Evolutionary conservation across 2,888 invertebrate genomes (phyloP).

Genomic region (Hirtodrosophila duncani): DNA sequence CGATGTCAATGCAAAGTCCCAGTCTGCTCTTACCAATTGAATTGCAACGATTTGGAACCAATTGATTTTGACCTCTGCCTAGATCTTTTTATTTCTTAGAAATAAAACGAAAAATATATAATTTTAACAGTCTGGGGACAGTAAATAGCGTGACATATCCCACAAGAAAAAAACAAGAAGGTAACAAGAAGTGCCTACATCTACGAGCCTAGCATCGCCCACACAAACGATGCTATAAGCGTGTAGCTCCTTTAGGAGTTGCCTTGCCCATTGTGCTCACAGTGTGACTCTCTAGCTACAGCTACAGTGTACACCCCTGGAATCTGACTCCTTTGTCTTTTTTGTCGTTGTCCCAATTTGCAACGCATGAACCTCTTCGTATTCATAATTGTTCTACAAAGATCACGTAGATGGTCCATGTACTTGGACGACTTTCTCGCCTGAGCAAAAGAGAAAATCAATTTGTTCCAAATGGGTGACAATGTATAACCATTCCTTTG

Average conservation of each 20-base stretch:
- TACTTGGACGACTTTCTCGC: constrained; percentile 47
- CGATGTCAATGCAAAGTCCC: constrained; percentile 24
- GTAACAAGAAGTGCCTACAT: constrained; percentile 30
- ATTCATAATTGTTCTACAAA: constrained; percentile 49
- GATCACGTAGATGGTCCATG: constrained; percentile 31
- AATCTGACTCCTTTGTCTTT: not conserved
- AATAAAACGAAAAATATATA: constrained; percentile 51
- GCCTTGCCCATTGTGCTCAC: constrained; percentile 6
- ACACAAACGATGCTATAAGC: constrained; percentile 26
- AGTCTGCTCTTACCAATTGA: constrained; percentile 43
- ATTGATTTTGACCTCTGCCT: constrained; percentile 55
- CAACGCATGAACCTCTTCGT: constrained; percentile 56
- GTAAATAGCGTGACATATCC: constrained; percentile 36
- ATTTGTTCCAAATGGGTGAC: constrained; percentile 67
- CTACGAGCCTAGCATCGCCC: constrained; percentile 19
- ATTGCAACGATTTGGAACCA: constrained; percentile 67
- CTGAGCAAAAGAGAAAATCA: constrained; percentile 56
- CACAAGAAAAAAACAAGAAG: constrained; percentile 8
- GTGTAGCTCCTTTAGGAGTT: constrained; percentile 31
- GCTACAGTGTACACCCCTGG: not conserved
- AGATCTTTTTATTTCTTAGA: constrained; percentile 54
- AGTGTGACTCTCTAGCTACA: constrained; percentile 18
- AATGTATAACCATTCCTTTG: constrained; percentile 42
- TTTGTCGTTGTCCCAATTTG: constrained; percentile 48
- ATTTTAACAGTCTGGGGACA: constrained; percentile 38